Conservation (phyloP, 92 coral and sea anemone genomes). For the Actinostola sp. region DNA sequence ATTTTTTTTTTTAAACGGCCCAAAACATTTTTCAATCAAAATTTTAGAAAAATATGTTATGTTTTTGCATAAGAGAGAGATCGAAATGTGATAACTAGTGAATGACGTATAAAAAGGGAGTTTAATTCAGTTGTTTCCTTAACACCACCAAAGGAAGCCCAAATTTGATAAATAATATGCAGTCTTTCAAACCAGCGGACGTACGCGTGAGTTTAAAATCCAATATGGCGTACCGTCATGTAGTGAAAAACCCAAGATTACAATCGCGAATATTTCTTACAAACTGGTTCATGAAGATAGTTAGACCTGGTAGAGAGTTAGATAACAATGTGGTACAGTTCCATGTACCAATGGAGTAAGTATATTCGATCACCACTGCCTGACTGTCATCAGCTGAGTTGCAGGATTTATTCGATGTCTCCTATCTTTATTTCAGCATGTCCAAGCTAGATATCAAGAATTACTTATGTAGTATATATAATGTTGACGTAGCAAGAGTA, state of each 20-base stretch:
- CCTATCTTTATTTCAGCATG: slow-evolving; percentile 62
- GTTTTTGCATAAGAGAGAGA: background rate
- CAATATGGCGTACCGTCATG: slow-evolving; percentile 99
- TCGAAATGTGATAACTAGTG: background rate
- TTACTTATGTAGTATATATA: slow-evolving; percentile 78
- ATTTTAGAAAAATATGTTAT: too few relatives aligned
- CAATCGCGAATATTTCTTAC: slow-evolving; percentile 97
- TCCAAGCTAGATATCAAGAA: slow-evolving; percentile 88
- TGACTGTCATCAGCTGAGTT: background rate
- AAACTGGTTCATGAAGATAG: slow-evolving; percentile 95
- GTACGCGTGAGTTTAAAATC: slow-evolving; percentile 22
- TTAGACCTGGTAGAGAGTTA: slow-evolving; percentile 91
- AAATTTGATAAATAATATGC: background rate
- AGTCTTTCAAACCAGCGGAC: slow-evolving; percentile 4
- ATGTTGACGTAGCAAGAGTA: slow-evolving; percentile 85
- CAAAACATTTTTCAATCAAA: too few relatives aligned
- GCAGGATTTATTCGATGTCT: background rate
- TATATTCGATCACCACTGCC: background rate
- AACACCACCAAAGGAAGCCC: background rate
- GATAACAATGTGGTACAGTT: slow-evolving; percentile 86
- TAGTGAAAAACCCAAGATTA: slow-evolving; percentile 84
- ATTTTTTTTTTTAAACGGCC: too few relatives aligned
- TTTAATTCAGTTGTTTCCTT: background rate
- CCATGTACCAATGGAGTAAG: slow-evolving; percentile 98
- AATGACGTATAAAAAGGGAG: background rate